Conservation (phyloP, 1,140 invertebrate species). For the Charaxes varanes region DNA sequence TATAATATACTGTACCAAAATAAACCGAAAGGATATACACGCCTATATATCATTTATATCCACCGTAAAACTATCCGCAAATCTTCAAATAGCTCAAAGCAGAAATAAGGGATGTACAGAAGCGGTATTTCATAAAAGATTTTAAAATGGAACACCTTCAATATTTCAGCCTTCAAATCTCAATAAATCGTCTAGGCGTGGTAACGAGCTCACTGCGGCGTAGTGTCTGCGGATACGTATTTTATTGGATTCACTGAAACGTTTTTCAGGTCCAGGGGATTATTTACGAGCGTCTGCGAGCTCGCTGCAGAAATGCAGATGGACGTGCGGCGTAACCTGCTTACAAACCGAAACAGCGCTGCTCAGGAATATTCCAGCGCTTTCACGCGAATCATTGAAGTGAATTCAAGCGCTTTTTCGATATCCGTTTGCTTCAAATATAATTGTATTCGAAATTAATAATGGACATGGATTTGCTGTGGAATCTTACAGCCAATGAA, state of each 20-base stretch:
- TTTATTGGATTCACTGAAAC: slow-evolving; percentile 74
- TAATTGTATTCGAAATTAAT: too few species aligned
- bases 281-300: slow-evolving; percentile 71
- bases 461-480: too few species aligned
- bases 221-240: slow-evolving; percentile 72
- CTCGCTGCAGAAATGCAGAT: slow-evolving; percentile 64
- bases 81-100: neutral
- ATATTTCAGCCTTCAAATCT: slow-evolving; percentile 73
- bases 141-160: slow-evolving; percentile 69
- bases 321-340: slow-evolving; percentile 40
- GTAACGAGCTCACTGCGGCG: slow-evolving; percentile 72
- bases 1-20: too few species aligned
- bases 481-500: too few species aligned
- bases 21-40: too few species aligned
- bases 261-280: slow-evolving; percentile 72
- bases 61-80: neutral
- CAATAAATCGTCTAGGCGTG: slow-evolving; percentile 73
- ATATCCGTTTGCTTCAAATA: too few species aligned
- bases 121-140: slow-evolving; percentile 61
- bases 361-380: slow-evolving; percentile 11
- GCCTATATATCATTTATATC: too few species aligned
- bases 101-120: slow-evolving; percentile 31
- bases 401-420: neutral
- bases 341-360: slow-evolving; percentile 20
- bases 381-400: slow-evolving; percentile 4